Percentiles rank a stretch among this genome's conserved stretches.
These are phyloP conservation scores for Sminthurides bifidus DNA, from an alignment of 1,140 invertebrate species.

Conservation along the genomic window DNA sequence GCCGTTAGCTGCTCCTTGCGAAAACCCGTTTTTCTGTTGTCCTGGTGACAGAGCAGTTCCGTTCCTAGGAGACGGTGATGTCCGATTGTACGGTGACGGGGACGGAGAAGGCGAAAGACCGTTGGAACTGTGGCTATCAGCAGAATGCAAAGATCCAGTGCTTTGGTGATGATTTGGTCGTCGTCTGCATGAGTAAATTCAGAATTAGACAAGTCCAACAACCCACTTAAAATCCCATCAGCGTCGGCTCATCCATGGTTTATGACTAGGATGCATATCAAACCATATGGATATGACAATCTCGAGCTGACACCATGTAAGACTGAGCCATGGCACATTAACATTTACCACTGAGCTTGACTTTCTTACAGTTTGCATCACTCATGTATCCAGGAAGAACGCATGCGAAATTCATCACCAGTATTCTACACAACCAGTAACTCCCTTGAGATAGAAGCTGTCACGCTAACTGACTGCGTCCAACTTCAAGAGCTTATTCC, in stretches of 20 bases:
- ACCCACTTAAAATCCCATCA: background rate
- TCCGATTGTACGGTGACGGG: conserved; percentile 49
- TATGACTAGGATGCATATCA: background rate
- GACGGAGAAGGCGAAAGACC: conserved; percentile 67
- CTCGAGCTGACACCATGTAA: too few species aligned
- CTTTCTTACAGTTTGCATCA: too few species aligned
- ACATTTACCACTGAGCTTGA: too few species aligned
- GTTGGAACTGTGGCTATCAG: conserved; percentile 68
- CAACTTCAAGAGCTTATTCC: too few species aligned
- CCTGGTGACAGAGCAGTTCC: conserved; percentile 33
- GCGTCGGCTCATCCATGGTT: background rate
- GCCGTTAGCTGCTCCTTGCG: conserved; percentile 35
- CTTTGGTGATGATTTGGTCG: conserved; percentile 69
- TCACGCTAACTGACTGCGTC: too few species aligned
- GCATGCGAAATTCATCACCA: too few species aligned
- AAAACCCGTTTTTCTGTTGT: conserved; percentile 37
- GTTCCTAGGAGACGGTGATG: conserved; percentile 34
- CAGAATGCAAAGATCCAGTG: conserved; percentile 66
- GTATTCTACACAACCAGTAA: too few species aligned
- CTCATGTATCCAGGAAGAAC: too few species aligned
- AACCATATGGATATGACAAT: background rate
- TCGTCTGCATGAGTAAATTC: conserved; percentile 36
- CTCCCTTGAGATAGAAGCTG: too few species aligned
- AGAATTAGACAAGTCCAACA: background rate
- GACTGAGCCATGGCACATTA: too few species aligned